phyloP scores from a whole-genome alignment of 1,140 invertebrate genomes.

The Papilio dardanus region DNA sequence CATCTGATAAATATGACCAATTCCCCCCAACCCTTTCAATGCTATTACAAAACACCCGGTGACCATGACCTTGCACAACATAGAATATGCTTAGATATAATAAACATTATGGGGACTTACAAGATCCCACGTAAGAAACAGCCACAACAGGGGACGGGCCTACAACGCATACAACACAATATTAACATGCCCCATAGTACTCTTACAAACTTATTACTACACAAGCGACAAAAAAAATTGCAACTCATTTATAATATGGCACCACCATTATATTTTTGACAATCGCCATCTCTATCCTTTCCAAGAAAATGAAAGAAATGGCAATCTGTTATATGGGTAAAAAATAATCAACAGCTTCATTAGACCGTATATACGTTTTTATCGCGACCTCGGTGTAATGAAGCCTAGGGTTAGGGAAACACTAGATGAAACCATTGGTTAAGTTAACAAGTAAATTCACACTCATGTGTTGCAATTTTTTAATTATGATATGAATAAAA shows the following conservation, averaged over 20 bases:
- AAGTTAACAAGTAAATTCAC: background rate
- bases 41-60: constrained; percentile 20
- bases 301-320: too few species aligned
- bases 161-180: constrained; percentile 74
- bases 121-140: constrained; percentile 81
- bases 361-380: too few species aligned
- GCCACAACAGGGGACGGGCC: constrained; percentile 80
- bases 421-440: too few species aligned
- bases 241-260: background rate
- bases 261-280: background rate
- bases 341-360: too few species aligned
- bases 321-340: too few species aligned
- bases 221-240: background rate
- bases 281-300: background rate
- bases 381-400: too few species aligned
- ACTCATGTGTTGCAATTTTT: background rate
- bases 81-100: constrained; percentile 48
- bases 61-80: constrained; percentile 34
- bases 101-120: constrained; percentile 75
- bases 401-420: too few species aligned
- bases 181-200: constrained; percentile 64
- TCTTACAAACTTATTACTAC: constrained; percentile 36
- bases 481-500: background rate
- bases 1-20: background rate
- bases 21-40: background rate